Conservation (phyloP, 1,140 invertebrate species). For the Musca vetustissima region DNA sequence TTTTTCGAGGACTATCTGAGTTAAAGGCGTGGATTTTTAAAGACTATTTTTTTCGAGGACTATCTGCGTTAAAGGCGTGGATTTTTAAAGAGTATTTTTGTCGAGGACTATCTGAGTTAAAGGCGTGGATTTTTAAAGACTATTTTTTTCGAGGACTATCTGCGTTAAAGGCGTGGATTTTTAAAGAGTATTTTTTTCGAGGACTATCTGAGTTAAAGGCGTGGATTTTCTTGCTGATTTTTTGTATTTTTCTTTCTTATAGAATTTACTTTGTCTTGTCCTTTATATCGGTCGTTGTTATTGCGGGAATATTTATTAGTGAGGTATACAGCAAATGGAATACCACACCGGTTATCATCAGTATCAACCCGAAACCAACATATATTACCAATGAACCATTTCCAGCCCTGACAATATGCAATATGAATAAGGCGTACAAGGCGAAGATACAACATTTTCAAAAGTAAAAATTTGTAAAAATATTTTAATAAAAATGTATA, state of each 20-base stretch:
- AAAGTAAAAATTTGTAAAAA: slow-evolving; percentile 24
- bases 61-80: too few relatives aligned
- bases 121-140: too few relatives aligned
- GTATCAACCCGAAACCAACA: slow-evolving; percentile 22
- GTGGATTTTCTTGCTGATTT: too few relatives aligned
- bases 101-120: too few relatives aligned
- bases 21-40: too few relatives aligned
- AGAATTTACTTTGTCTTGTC: slow-evolving; percentile 25
- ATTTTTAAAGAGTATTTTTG: too few relatives aligned
- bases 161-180: too few relatives aligned
- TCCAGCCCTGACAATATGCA: slow-evolving; percentile 31
- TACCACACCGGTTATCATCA: slow-evolving; percentile 24
- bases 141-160: too few relatives aligned
- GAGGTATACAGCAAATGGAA: slow-evolving; percentile 25
- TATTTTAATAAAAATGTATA: background rate
- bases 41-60: too few relatives aligned
- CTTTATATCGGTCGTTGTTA: slow-evolving; percentile 13
- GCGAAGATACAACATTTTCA: background rate
- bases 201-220: too few relatives aligned
- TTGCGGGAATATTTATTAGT: slow-evolving; percentile 1
- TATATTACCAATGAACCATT: slow-evolving; percentile 27
- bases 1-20: too few relatives aligned
- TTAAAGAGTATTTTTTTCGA: too few relatives aligned
- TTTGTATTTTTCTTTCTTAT: slow-evolving; percentile 3
- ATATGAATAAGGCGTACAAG: slow-evolving; percentile 64